Base-by-base conservation (phyloP, 2,888 invertebrate genomes). In the Epistrophella euchroma region DNA sequence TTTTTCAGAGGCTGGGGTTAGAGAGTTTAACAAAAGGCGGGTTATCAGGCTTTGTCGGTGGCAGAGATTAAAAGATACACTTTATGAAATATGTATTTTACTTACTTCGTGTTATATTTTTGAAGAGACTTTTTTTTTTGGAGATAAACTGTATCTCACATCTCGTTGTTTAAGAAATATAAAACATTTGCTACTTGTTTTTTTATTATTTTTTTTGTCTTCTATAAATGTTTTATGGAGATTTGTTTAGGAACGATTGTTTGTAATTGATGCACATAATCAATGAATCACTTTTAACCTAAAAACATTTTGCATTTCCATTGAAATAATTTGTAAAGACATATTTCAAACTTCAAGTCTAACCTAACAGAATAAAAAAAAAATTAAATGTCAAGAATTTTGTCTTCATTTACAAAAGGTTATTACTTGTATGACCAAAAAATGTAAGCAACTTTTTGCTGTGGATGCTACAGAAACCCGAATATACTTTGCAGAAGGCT, bases 251-350 rank as follows among this genome's bases (percentile, higher is more conserved):
- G 15, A 47, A 47, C 32, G 19, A 32, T 13, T 47, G 22, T 40
- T 43, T 28, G 40, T 71, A 68, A 85, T 79, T 72, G 72, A 85
- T 85, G 84, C 68, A 80, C 84, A 76, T 85, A 80, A 72, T 75
- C 75, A 84, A 79, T 60, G 74, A 55, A 75, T 66, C 66, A 55
- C 75, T 72, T 82, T 76, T 72, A 66, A 72, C 66, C 66, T 47
- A 47, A 66, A 47, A 19, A 66, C 6, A 4, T 45, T 64, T 17
- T 25, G 9, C 17, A 45, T 45, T 45, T 45, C 9, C 45, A 45
- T 45, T 17, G 2, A 17, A 45, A 45, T 7, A 4, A n/a, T 15
- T 1, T n/a, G n/a, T 7, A 35, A 11, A 35, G 35, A 35, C 11
- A 11, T 32, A 32, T 32, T 32, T 32, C n/a, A n/a, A n/a, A n/a